A percentile compares a stretch with the other conserved stretches of the same genome.
These are phyloP conservation scores for Noctua fimbriata DNA, from an alignment of 2,888 invertebrate species.

Conservation along the genomic window DNA sequence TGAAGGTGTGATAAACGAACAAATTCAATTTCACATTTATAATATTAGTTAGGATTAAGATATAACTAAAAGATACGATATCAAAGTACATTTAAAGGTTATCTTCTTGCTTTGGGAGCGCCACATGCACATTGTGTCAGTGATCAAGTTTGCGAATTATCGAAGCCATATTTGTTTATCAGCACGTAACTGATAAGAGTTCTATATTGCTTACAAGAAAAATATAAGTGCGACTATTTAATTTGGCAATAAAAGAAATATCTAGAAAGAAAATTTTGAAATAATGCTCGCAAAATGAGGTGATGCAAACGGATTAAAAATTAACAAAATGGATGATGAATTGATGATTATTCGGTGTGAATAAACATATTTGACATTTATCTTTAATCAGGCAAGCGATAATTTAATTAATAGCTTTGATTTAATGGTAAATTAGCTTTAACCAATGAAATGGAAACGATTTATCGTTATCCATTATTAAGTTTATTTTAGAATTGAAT, in stretches of 20 bases:
- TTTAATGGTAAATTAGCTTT: too few relatives aligned
- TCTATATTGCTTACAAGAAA: neutral
- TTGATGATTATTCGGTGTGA: neutral
- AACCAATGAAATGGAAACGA: neutral
- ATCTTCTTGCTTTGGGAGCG: neutral
- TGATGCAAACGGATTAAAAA: neutral
- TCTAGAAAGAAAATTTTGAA: constrained; percentile 32
- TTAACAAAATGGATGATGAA: neutral
- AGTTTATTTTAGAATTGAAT: too few relatives aligned
- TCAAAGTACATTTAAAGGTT: constrained; percentile 9
- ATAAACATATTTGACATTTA: neutral
- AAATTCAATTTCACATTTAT: neutral
- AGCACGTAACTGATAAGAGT: constrained; percentile 13
- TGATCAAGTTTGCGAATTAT: constrained; percentile 13
- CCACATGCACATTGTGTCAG: constrained; percentile 19
- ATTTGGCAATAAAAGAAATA: constrained; percentile 1
- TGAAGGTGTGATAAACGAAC: neutral
- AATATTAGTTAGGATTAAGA: neutral
- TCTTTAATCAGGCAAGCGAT: neutral
- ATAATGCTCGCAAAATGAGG: neutral
- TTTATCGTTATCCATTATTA: too few relatives aligned
- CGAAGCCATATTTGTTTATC: constrained; percentile 19
- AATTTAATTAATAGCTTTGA: neutral
- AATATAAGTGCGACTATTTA: neutral
- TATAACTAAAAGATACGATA: neutral